Evolutionary conservation across 2,888 invertebrate species (phyloP), one percentile per base, ranked within the genome.

Genomic region (Cyrtodaria siliqua): DNA sequence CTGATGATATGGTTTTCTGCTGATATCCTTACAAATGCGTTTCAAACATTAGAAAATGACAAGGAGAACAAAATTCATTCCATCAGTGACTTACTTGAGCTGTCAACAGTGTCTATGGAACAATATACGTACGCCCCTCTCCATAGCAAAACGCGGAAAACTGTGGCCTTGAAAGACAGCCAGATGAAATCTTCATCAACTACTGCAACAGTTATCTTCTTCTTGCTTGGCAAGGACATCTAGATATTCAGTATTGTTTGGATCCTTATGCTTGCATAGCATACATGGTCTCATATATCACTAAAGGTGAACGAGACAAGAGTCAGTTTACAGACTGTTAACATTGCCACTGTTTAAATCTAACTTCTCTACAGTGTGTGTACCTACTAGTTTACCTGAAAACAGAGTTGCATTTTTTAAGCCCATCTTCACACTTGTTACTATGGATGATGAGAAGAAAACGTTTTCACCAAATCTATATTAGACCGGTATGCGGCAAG

Each of bases 271-370:
- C 64, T 2, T 73, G 73, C 18, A 69, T 73, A 26, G 26, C 57
- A n/a, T 77, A 72, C 52, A 63, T 77, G 52, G 57, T 57, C 9
- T 18, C 61, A 2, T 76, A 69, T 42, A 73, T 73, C 12, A 64
- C 73, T 1, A 78, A 72, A 27, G 63, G 59, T 33, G 78, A 78
- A 26, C 33, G 52, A 23, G 57, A 68, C 74, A 79, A 53, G 75
- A 79, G 38, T 68, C 79, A 23, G 72, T 64, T 14, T 75, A 64
- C 50, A 18, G 75, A 2, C 33, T 76, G 1, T 52, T 79, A 2
- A 55, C 63, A 6, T 47, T 79, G 0, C 79, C 79, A 26, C 56
- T 75, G 42, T 68, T 53, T 20, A 69, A 66, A 20, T 60, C 56
- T 2, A 68, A 24, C 18, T 68, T 70, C 23, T 3, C 33, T 1